Conservation (phyloP, 2,113 vertebrate species). For the Python bivittatus region DNA sequence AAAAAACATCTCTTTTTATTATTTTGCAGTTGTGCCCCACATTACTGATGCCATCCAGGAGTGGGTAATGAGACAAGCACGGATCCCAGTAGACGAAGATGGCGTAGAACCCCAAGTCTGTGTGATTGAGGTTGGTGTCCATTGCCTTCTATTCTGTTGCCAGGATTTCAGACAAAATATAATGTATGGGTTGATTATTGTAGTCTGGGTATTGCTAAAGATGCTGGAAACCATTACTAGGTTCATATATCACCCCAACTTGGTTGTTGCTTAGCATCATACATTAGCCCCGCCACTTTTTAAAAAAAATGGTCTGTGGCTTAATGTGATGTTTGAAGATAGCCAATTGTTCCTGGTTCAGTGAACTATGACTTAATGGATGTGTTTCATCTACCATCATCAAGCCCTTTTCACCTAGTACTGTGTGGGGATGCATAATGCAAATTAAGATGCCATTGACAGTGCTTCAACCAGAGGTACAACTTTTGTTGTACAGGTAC, state of each 20-base stretch:
- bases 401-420: neutral
- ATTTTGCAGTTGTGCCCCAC: conserved; percentile 88
- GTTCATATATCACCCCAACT: no score
- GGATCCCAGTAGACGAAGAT: conserved; percentile 91
- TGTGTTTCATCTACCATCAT: neutral
- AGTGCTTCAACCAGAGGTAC: neutral
- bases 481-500: no score
- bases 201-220: neutral
- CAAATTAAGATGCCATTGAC: neutral
- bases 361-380: no score
- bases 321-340: no score
- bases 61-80: conserved; percentile 93
- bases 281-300: no score
- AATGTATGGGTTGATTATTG: neutral
- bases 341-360: no score
- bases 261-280: no score
- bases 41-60: conserved; percentile 99
- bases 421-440: neutral
- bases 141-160: neutral
- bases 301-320: no score
- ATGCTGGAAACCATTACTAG: neutral
- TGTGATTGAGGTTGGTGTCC: conserved; percentile 88
- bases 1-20: conserved; percentile 13
- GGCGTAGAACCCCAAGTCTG: conserved; percentile 92
- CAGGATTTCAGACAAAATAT: neutral